phyloP scores from a whole-genome alignment of 1,140 invertebrate species.

The Macrobrachium nipponense region DNA sequence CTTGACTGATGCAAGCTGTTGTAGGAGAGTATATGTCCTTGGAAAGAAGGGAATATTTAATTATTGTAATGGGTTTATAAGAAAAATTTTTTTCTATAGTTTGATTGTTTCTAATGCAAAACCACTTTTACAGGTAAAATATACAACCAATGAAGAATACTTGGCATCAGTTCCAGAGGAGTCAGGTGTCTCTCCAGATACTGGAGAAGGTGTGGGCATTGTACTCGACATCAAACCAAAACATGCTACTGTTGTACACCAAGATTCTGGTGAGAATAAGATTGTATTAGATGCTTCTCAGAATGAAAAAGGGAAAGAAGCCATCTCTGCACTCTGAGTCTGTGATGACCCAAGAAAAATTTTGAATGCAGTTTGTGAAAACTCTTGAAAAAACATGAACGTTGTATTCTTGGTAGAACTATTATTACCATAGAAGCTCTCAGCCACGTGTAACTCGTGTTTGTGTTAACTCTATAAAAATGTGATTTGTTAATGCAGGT shows the following conservation, averaged over 20 bases:
- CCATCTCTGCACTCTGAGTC: constrained; percentile 45
- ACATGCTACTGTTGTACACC: constrained; percentile 21
- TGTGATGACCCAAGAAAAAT: not conserved
- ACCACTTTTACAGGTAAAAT: constrained; percentile 26
- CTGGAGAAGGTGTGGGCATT: constrained; percentile 47
- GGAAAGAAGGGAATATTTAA: too few species aligned
- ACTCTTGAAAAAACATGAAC: too few species aligned
- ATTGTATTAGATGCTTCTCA: constrained; percentile 42
- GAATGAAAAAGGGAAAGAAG: constrained; percentile 53
- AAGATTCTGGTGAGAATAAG: constrained; percentile 52
- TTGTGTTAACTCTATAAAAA: not conserved
- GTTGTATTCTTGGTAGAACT: too few species aligned
- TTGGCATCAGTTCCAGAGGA: constrained; percentile 52
- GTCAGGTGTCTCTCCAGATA: constrained; percentile 49
- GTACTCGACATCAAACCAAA: constrained; percentile 55
- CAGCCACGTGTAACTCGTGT: too few species aligned
- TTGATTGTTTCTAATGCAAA: too few species aligned
- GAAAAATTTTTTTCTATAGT: too few species aligned
- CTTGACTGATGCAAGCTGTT: too few species aligned
- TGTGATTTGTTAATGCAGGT: constrained; percentile 18
- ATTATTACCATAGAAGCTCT: too few species aligned
- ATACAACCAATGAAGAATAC: constrained; percentile 58
- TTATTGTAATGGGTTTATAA: too few species aligned
- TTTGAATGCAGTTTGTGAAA: constrained; percentile 10
- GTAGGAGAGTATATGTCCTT: too few species aligned